A percentile compares a stretch with the other conserved stretches of the same genome.
These are phyloP conservation scores for Camponotus vicinus DNA, from an alignment of 1,140 invertebrate genomes.

Conservation along the genomic window DNA sequence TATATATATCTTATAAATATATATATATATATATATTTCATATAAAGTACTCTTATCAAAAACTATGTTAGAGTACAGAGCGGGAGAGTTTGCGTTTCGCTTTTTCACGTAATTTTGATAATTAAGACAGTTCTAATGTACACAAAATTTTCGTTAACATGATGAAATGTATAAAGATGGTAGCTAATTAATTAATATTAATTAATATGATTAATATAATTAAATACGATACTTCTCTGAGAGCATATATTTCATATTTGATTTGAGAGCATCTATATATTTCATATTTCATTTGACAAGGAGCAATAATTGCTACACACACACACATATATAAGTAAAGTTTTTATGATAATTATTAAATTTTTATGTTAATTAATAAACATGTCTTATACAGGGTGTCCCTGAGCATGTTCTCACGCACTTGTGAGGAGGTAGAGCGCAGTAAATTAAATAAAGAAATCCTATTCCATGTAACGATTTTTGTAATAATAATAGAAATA, in stretches of 20 bases:
- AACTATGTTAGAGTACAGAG: conserved; percentile 3
- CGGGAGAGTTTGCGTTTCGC: conserved; percentile 1
- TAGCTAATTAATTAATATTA: conserved; percentile 16
- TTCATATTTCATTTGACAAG: neutral
- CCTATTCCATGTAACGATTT: no score
- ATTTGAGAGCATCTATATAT: neutral
- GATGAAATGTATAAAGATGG: neutral
- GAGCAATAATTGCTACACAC: neutral
- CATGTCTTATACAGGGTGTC: neutral
- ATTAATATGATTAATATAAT: neutral
- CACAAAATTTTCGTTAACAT: neutral
- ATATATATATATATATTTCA: neutral
- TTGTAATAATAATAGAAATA: no score
- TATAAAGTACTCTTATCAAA: neutral
- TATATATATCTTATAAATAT: neutral
- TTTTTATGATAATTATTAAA: neutral
- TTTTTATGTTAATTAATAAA: neutral
- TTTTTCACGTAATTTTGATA: conserved; percentile 26
- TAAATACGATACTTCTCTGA: neutral
- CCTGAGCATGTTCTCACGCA: no score
- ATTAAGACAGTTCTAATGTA: conserved; percentile 23
- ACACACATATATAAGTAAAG: no score
- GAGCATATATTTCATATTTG: neutral
- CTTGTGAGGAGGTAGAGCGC: no score
- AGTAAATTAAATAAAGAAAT: no score